Percentiles rank a stretch among this genome's conserved stretches.
phyloP scores from a whole-genome alignment of 2,797 vertebrate species.

The Tragelaphus eurycerus region DNA sequence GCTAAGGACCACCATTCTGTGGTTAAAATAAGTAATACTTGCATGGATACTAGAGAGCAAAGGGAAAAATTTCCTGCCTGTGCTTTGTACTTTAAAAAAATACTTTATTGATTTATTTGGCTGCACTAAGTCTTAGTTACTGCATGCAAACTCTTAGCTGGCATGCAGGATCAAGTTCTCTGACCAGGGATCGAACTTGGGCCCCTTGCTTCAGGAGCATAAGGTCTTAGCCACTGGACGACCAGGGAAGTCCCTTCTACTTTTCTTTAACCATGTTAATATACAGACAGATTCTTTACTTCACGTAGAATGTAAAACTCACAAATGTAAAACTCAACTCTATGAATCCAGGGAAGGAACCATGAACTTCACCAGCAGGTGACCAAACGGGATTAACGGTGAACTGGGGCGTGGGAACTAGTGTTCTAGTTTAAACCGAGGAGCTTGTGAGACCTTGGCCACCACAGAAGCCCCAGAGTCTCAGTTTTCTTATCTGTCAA shows the following conservation, averaged over 20 bases:
- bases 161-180: not conserved
- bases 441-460: not conserved
- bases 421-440: not conserved
- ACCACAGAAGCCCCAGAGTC: not conserved
- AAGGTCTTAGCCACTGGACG: not conserved
- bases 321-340: not conserved
- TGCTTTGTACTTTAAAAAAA: not conserved
- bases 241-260: not conserved
- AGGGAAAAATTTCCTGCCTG: not conserved
- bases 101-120: not conserved
- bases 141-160: not conserved
- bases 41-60: not conserved
- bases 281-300: not conserved
- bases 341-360: not conserved
- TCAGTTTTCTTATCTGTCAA: constrained; percentile 8
- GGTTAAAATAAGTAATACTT: not conserved
- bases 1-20: not conserved
- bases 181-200: not conserved
- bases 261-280: not conserved
- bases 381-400: not conserved
- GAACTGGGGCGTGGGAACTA: not conserved
- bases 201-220: not conserved
- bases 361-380: not conserved
- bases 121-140: not conserved
- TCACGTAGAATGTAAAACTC: not conserved